Evolutionary conservation across 2,888 invertebrate genomes (phyloP).

Genomic region (Drosophila quinaria): DNA sequence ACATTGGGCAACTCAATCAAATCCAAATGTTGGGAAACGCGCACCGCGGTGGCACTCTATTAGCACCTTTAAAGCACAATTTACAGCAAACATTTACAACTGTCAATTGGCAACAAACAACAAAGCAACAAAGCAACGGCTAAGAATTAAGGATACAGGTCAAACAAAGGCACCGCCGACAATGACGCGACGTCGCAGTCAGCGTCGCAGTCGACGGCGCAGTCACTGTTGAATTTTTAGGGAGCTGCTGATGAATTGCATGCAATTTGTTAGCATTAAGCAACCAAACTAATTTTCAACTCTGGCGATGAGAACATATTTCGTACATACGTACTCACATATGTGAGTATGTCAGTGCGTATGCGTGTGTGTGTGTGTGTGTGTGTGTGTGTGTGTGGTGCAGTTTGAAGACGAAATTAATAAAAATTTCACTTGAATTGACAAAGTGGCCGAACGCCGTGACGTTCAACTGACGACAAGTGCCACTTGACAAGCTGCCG

Average conservation of each 20-base stretch:
- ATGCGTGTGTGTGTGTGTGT: conserved; percentile 14
- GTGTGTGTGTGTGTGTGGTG: conserved; percentile 47
- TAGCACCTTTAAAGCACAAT: conserved; percentile 83
- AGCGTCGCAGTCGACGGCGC: conserved; percentile 1
- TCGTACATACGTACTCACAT: conserved; percentile 42
- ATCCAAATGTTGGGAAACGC: conserved; percentile 66
- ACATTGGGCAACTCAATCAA: conserved; percentile 62
- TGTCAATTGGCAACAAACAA: conserved; percentile 83
- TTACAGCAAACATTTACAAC: conserved; percentile 82
- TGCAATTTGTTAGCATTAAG: conserved; percentile 79
- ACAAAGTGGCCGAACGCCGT: conserved; percentile 82
- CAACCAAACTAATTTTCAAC: conserved; percentile 70
- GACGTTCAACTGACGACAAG: conserved; percentile 82
- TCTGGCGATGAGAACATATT: conserved; percentile 64
- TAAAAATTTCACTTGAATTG: conserved; percentile 84
- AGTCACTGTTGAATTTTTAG: conserved; percentile 43
- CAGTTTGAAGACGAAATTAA: conserved; percentile 80
- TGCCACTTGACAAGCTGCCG: conserved; percentile 83
- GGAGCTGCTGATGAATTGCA: conserved; percentile 70
- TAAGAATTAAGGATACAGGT: conserved; percentile 75
- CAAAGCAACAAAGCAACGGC: conserved; percentile 77
- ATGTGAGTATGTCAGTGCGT: conserved; percentile 5
- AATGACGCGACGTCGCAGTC: neutral
- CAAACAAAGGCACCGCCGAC: conserved; percentile 71
- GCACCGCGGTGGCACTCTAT: conserved; percentile 82